These are phyloP conservation scores for Ooceraea biroi DNA, from an alignment of 1,140 invertebrate species.

Conservation along the genomic window DNA sequence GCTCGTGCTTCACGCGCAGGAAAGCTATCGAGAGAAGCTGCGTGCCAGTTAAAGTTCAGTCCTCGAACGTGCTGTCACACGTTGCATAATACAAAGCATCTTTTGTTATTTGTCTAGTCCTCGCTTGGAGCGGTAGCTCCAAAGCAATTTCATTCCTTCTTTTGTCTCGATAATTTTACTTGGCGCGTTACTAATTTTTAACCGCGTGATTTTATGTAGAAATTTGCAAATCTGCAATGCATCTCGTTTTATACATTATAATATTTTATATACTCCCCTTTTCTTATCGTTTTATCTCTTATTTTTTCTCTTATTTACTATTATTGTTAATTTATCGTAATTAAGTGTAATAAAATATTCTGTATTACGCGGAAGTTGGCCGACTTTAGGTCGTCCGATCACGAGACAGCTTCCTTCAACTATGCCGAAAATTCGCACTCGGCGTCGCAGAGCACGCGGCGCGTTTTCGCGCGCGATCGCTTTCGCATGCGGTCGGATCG, in stretches of 20 bases:
- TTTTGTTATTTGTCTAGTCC: constrained; percentile 25
- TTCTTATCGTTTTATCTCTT: no score
- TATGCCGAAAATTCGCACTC: not conserved
- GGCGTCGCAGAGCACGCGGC: not conserved
- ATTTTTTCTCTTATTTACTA: no score
- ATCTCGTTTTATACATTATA: no score
- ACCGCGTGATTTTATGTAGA: no score
- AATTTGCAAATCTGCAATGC: not conserved
- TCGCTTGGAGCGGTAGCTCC: no score
- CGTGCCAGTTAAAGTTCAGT: constrained; percentile 11
- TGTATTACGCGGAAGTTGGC: no score
- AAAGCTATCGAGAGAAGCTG: constrained; percentile 4
- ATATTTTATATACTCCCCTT: no score
- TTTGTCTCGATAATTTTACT: not conserved
- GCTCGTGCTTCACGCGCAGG: not conserved
- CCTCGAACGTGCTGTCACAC: not conserved
- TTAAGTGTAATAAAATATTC: no score
- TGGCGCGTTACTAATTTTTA: not conserved
- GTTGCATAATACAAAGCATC: not conserved
- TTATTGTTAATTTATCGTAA: no score
- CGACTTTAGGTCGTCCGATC: no score
- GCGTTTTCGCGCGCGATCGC: not conserved
- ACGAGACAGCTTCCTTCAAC: no score
- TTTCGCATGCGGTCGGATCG: not conserved
- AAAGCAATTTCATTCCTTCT: no score